phyloP scores from a whole-genome alignment of 23 tunicate species.

The Aplidium turbinatum region DNA sequence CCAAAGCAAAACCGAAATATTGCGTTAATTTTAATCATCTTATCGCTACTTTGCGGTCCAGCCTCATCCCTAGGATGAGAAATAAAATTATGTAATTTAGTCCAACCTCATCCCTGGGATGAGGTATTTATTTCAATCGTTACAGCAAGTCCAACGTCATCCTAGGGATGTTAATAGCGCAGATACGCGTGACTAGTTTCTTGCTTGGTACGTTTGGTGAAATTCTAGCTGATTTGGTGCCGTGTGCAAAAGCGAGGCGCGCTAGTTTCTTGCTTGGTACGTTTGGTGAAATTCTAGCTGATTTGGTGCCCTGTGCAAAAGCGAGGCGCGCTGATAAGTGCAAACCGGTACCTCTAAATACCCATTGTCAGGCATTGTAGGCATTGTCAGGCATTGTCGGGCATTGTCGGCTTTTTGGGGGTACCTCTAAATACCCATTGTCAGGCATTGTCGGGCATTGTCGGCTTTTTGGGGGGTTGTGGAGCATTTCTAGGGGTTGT shows the following conservation, averaged over 20 bases:
- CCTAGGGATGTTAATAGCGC: constrained; percentile 20
- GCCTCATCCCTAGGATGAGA: background rate
- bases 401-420: too few species aligned
- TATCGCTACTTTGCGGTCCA: constrained; percentile 20
- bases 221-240: constrained; percentile 16
- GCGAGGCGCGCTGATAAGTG: constrained; percentile 20
- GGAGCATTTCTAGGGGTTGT: too few species aligned
- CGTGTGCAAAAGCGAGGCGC: constrained; percentile 23
- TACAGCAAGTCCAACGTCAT: constrained; percentile 10
- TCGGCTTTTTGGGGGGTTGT: too few species aligned
- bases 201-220: constrained; percentile 23
- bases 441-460: too few species aligned
- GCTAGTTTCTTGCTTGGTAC: constrained; percentile 17
- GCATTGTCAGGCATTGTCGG: too few species aligned
- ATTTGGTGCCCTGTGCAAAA: constrained; percentile 16
- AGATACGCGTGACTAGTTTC: constrained; percentile 17
- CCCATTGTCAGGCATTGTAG: too few species aligned
- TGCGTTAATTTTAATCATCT: too few species aligned
- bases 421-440: too few species aligned
- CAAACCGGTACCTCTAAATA: too few species aligned
- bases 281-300: constrained; percentile 20
- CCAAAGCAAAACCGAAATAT: too few species aligned
- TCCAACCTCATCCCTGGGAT: constrained; percentile 21
- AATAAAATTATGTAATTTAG: background rate
- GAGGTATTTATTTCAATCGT: constrained; percentile 11